Evolutionary conservation across 2,888 invertebrate genomes (phyloP).

Genomic region (Diaprepes abbreviatus): DNA sequence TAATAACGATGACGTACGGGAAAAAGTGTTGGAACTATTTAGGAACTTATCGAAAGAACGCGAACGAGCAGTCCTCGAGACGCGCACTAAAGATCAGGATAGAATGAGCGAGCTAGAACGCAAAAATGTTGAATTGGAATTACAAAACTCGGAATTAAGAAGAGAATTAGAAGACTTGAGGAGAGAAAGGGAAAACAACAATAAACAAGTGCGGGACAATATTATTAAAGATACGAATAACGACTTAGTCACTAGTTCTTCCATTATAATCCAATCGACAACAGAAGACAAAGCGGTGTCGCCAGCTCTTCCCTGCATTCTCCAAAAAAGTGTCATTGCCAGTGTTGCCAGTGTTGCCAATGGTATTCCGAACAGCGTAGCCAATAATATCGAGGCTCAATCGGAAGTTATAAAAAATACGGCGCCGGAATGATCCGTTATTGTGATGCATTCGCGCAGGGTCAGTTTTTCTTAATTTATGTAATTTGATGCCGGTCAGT

Average conservation of each 20-base stretch:
- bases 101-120: constrained; percentile 61
- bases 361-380: constrained; percentile 43
- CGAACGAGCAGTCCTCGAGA: constrained; percentile 59
- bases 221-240: constrained; percentile 36
- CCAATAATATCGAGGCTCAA: constrained; percentile 48
- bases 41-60: constrained; percentile 61
- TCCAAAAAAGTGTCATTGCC: constrained; percentile 54
- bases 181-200: constrained; percentile 49
- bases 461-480: constrained; percentile 40
- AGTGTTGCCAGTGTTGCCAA: constrained; percentile 49
- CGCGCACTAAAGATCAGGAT: constrained; percentile 60
- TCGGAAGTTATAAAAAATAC: constrained; percentile 57
- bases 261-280: constrained; percentile 54
- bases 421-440: constrained; percentile 62
- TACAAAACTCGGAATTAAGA: constrained; percentile 56
- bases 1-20: constrained; percentile 57
- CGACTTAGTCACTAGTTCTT: constrained; percentile 55
- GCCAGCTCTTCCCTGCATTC: constrained; percentile 31
- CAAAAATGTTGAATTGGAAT: constrained; percentile 57
- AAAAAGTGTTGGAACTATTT: constrained; percentile 61
- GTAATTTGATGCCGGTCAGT: constrained; percentile 3
- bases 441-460: constrained; percentile 54
- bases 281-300: constrained; percentile 16
- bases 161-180: constrained; percentile 52
- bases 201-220: constrained; percentile 19